Evolutionary conservation across 2,113 vertebrate genomes (phyloP).

Genomic region (Nanorana parkeri): DNA sequence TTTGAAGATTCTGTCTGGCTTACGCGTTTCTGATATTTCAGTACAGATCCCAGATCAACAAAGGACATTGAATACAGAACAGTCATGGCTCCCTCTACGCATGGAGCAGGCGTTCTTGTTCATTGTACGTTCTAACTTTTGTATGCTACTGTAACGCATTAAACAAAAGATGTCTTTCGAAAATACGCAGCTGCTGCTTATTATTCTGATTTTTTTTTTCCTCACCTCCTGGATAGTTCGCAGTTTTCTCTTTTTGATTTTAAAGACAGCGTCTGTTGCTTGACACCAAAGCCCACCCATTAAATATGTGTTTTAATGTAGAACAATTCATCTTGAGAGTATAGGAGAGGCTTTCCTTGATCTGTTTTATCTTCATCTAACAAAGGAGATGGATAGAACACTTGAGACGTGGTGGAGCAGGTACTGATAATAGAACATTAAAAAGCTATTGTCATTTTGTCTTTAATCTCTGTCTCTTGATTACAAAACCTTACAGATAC

Average conservation of each 20-base stretch:
- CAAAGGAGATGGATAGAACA: conserved; percentile 25
- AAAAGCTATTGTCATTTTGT: neutral
- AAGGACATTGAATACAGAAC: conserved; percentile 46
- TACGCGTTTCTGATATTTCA: conserved; percentile 25
- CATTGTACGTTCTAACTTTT: conserved; percentile 46
- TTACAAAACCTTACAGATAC: neutral
- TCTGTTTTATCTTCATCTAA: conserved; percentile 9
- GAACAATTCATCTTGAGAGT: conserved; percentile 44
- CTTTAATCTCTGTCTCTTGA: conserved; percentile 14
- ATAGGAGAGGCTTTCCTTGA: conserved; percentile 33
- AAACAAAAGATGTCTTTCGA: conserved; percentile 11
- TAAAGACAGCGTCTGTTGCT: conserved; percentile 24
- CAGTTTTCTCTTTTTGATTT: conserved; percentile 25
- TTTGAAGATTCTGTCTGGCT: conserved; percentile 44
- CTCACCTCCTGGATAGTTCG: neutral
- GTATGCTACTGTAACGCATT: conserved; percentile 4
- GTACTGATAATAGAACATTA: conserved; percentile 20
- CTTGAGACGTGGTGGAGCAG: neutral
- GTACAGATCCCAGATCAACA: conserved; percentile 40
- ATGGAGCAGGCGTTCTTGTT: conserved; percentile 6
- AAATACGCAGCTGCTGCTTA: conserved; percentile 28
- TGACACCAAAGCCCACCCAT: conserved; percentile 53
- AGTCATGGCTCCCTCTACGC: conserved; percentile 47
- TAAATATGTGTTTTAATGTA: conserved; percentile 33
- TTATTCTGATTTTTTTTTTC: conserved; percentile 2